Percentiles rank a stretch among this genome's conserved stretches.
phyloP scores from a whole-genome alignment of 2,113 vertebrate genomes.

The Dermatemys mawii region DNA sequence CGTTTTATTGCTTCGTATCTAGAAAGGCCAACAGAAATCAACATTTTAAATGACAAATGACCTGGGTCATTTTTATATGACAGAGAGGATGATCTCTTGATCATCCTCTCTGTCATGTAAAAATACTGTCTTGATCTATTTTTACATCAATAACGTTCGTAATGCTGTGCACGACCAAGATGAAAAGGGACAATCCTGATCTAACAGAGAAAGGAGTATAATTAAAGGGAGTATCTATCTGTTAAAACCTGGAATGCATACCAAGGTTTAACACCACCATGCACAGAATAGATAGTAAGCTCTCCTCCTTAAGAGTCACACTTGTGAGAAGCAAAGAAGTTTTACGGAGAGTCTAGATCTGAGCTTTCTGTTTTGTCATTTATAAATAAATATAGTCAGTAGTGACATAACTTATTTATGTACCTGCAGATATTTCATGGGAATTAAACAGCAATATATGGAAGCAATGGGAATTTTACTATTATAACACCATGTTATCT shows the following conservation, averaged over 20 bases:
- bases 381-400: slow-evolving; percentile 49
- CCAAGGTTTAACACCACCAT: not conserved
- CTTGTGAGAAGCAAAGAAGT: not conserved
- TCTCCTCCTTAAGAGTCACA: not conserved
- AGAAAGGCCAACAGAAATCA: not conserved
- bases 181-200: not conserved
- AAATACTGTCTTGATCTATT: not conserved
- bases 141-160: not conserved
- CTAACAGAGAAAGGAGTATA: not conserved
- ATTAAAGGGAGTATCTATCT: not conserved
- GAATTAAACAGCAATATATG: slow-evolving; percentile 58
- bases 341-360: slow-evolving; percentile 37
- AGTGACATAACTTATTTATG: slow-evolving; percentile 59
- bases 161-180: not conserved
- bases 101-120: too few species aligned
- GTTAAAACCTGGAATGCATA: not conserved
- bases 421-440: slow-evolving; percentile 58
- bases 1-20: not conserved
- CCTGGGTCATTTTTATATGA: not conserved
- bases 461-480: slow-evolving; percentile 56
- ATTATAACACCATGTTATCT: slow-evolving; percentile 62
- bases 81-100: not conserved
- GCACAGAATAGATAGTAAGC: not conserved
- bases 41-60: not conserved
- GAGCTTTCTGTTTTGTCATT: slow-evolving; percentile 41